Percentiles rank a stretch among this genome's conserved stretches.
phyloP scores from a whole-genome alignment of 2,888 invertebrate species.

The Argyra leucocephala region DNA sequence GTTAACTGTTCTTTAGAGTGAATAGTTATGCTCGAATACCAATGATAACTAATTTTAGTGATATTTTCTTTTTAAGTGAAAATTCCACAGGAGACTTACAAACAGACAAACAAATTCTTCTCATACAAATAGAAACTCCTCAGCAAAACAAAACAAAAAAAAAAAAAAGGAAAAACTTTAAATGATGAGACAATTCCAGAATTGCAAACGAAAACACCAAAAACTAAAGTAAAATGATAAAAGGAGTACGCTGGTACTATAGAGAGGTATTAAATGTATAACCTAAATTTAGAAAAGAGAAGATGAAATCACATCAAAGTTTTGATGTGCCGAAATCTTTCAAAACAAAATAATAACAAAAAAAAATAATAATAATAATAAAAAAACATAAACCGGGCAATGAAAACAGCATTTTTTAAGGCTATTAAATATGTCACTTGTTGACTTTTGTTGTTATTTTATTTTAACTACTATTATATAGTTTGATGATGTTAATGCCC shows the following conservation, averaged over 20 bases:
- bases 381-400: not conserved
- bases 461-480: not conserved
- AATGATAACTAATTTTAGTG: not conserved
- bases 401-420: not conserved
- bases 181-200: too few species aligned
- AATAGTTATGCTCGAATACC: not conserved
- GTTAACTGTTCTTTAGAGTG: not conserved
- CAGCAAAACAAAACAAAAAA: too few species aligned
- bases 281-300: not conserved
- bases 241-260: not conserved
- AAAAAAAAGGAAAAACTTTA: too few species aligned
- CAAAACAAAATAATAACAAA: not conserved
- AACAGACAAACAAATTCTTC: too few species aligned
- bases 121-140: too few species aligned
- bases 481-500: not conserved
- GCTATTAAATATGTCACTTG: slow-evolving; percentile 3
- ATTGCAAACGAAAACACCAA: not conserved
- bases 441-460: not conserved
- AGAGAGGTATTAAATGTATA: not conserved
- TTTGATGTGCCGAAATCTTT: slow-evolving; percentile 1
- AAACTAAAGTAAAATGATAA: not conserved
- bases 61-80: not conserved
- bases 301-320: slow-evolving; percentile 6
- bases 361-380: not conserved
- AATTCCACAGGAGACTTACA: not conserved